Evolutionary conservation across 2,797 vertebrate genomes (phyloP), one percentile per base, ranked within the genome.

Genomic region (Poeciliopsis gracilis): DNA sequence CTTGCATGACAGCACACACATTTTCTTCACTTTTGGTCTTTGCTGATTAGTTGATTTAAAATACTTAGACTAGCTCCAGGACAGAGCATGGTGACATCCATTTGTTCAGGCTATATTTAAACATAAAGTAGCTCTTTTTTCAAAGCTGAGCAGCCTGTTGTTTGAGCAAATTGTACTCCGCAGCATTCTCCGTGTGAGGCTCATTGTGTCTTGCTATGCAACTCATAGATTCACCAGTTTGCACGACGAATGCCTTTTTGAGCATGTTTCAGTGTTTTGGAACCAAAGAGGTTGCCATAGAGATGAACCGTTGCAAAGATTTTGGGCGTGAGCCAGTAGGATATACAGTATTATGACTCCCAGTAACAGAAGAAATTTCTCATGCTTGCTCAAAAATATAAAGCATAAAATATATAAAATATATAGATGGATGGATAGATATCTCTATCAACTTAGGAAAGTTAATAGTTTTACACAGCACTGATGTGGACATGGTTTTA

Each of bases 211-310:
- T 28, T 53, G 70, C 73, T 71, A 77, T 74, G 59, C 33, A 53
- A 83, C 77, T 83, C 70, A 15, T 74, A 49, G 59, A 74, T 80
- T 70, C 63, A 73, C 79, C 36, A 6, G 59, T 86, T 63, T 84
- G 75, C 33, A 77, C 72, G 82, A 83, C 85, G 89, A 84, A 82
- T 55, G 83, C 23, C 76, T 70, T 70, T 75, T 82, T 79, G 81
- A 77, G 84, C 79, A 77, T 77, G 49, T 71, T 67, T 28, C 57
- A 84, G 74, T 67, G 75, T 73, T 83, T 73, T 83, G 72, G 67
- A 84, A 59, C 76, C 77, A 53, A 53, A 81, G 49, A 78, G 77
- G 91, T 93, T 93, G 89, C 88, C 90, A 92, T 92, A 74, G 92
- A 86, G 76, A 91, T 25, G 23, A 53, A 53, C 51, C 2, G 9